These are phyloP conservation scores for Perizoma flavofasciatum DNA, from an alignment of 2,888 invertebrate genomes.

Conservation along the genomic window DNA sequence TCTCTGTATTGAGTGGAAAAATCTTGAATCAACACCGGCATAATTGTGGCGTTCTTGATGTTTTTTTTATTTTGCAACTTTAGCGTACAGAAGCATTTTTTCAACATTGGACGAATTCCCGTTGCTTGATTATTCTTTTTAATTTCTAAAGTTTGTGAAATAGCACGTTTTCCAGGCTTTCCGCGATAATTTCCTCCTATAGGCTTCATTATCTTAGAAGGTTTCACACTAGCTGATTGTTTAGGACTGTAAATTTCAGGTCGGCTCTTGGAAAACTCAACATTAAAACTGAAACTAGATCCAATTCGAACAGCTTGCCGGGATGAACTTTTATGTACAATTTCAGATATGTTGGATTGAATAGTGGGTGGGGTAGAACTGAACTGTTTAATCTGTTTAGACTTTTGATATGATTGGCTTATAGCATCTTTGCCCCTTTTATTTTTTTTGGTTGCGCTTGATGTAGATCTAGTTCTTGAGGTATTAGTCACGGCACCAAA, in stretches of 20 bases:
- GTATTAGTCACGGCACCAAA: conserved; percentile 26
- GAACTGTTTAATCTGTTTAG: conserved; percentile 1
- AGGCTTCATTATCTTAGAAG: neutral
- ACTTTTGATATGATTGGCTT: conserved; percentile 7
- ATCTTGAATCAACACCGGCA: conserved; percentile 19
- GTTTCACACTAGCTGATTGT: neutral
- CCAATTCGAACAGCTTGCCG: conserved; percentile 36
- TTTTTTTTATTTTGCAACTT: conserved; percentile 42
- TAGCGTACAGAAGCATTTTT: conserved; percentile 52
- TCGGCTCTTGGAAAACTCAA: conserved; percentile 41
- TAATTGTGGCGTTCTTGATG: conserved; percentile 15
- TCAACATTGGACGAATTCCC: conserved; percentile 42
- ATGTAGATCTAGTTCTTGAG: conserved; percentile 32
- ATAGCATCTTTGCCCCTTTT: conserved; percentile 8
- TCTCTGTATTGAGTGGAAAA: conserved; percentile 5
- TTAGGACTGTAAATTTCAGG: conserved; percentile 2
- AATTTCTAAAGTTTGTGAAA: conserved; percentile 32
- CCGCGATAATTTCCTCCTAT: neutral
- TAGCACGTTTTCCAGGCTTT: conserved; percentile 9
- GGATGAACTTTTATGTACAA: neutral
- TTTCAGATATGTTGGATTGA: conserved; percentile 5
- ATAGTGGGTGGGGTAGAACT: neutral
- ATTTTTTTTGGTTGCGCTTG: conserved; percentile 16
- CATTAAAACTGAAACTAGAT: conserved; percentile 42
- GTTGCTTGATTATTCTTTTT: conserved; percentile 37